A percentile compares a stretch with the other conserved stretches of the same genome.
Conservation (phyloP, 2,113 vertebrate species). For the Oreotrochilus melanogaster region DNA sequence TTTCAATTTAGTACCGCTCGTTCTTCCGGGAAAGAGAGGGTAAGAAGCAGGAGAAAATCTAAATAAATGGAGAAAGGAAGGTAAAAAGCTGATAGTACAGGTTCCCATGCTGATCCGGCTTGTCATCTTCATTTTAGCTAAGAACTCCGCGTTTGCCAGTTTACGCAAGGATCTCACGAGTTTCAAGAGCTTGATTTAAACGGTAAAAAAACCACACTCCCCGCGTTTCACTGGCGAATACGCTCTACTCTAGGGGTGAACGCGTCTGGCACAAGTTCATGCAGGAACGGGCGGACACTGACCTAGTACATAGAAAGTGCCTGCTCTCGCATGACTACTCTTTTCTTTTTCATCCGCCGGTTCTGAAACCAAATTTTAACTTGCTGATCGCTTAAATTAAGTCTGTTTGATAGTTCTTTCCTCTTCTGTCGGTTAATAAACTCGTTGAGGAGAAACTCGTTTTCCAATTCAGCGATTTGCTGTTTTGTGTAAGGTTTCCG, state of each 20-base stretch:
- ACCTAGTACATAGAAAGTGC: constrained; percentile 82
- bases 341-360: constrained; percentile 95
- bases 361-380: constrained; percentile 99
- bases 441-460: constrained; percentile 92
- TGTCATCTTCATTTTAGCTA: neutral
- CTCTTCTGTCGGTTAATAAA: constrained; percentile 95
- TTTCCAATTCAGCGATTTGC: constrained; percentile 93
- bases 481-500: constrained; percentile 94
- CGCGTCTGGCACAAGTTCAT: constrained; percentile 57
- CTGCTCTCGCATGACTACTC: constrained; percentile 90
- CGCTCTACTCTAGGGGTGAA: constrained; percentile 49
- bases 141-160: neutral
- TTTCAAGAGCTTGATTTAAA: neutral
- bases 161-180: neutral
- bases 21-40: constrained; percentile 29
- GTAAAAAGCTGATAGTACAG: constrained; percentile 53
- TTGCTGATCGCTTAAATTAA: constrained; percentile 94
- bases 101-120: neutral
- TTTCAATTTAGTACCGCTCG: constrained; percentile 45
- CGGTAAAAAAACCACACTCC: neutral
- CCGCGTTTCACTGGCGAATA: neutral
- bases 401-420: constrained; percentile 91
- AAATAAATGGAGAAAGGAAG: constrained; percentile 43
- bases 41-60: constrained; percentile 36
- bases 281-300: constrained; percentile 6